These are phyloP conservation scores for Brachyhypopomus occidentalis DNA, from an alignment of 2,113 vertebrate genomes.

Conservation along the genomic window DNA sequence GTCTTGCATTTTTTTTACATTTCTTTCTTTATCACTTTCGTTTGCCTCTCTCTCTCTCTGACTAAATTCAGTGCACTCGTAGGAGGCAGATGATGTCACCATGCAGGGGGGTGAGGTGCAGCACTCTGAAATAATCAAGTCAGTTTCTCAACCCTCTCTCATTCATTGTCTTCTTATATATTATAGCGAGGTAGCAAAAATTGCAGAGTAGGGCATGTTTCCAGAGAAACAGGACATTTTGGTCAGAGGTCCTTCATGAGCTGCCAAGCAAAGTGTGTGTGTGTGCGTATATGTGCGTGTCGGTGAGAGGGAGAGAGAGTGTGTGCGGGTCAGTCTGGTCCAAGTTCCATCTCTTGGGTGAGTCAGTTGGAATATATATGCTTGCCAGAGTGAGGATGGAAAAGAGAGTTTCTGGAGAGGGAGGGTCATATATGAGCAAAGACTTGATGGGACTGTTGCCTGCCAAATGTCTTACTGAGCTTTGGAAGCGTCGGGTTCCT, in stretches of 20 bases:
- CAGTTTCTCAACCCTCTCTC: not conserved
- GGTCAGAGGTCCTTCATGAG: too few species aligned
- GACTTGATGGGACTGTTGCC: constrained; percentile 6
- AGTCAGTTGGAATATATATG: constrained; percentile 39
- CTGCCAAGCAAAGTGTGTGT: too few species aligned
- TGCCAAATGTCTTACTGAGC: constrained; percentile 29
- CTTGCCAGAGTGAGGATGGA: not conserved
- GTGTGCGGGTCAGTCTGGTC: not conserved
- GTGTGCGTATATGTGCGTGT: too few species aligned
- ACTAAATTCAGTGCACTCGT: constrained; percentile 35
- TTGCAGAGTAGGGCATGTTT: too few species aligned
- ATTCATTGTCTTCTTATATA: constrained; percentile 22
- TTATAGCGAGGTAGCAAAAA: not conserved
- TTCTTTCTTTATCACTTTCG: not conserved
- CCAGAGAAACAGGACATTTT: too few species aligned
- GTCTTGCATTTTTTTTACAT: too few species aligned
- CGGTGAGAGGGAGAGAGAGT: not conserved
- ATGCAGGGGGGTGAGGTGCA: constrained; percentile 16
- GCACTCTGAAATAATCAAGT: constrained; percentile 45
- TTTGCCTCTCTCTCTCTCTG: not conserved
- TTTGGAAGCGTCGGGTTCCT: constrained; percentile 20
- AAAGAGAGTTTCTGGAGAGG: constrained; percentile 29
- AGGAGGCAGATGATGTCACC: constrained; percentile 42
- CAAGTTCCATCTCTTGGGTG: constrained; percentile 37
- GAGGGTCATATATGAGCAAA: not conserved